Evolutionary conservation across 2,113 vertebrate species (phyloP).

Genomic region (Galemys pyrenaicus): DNA sequence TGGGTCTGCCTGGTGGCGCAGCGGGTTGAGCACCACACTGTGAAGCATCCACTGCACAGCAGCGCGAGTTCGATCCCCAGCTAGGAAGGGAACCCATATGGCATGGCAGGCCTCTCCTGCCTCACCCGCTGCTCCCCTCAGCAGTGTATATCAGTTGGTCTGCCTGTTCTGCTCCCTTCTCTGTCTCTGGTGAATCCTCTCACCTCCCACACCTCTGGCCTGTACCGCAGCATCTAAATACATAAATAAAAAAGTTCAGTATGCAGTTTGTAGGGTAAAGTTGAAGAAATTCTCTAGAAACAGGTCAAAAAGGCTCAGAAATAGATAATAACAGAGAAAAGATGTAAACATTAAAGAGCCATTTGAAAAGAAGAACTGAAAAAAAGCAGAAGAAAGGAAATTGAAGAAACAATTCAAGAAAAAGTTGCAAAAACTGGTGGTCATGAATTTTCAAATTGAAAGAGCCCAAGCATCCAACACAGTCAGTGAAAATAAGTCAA

Average conservation of each 20-base stretch:
- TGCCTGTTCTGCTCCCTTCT: too few relatives aligned
- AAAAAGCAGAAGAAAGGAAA: neutral
- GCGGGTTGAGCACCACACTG: too few relatives aligned
- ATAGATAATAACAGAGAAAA: neutral
- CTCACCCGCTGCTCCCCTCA: too few relatives aligned
- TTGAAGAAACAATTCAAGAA: slow-evolving; percentile 16
- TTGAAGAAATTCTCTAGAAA: slow-evolving; percentile 4
- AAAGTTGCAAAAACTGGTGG: neutral
- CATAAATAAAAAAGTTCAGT: neutral
- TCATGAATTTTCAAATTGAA: slow-evolving; percentile 3
- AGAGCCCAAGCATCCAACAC: neutral
- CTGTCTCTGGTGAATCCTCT: too few relatives aligned
- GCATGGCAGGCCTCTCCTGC: too few relatives aligned
- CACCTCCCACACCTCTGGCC: too few relatives aligned
- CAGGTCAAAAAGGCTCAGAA: neutral
- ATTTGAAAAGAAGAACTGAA: neutral
- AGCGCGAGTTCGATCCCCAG: too few relatives aligned
- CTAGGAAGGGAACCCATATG: too few relatives aligned
- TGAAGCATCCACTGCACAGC: too few relatives aligned
- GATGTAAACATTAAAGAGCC: neutral
- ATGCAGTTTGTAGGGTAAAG: neutral
- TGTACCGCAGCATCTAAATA: too few relatives aligned
- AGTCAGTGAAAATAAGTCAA: neutral
- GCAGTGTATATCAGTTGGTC: too few relatives aligned
- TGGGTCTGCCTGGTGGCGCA: too few relatives aligned